Conservation (phyloP, 2,797 vertebrate species). For the Periophthalmus magnuspinnatus region DNA sequence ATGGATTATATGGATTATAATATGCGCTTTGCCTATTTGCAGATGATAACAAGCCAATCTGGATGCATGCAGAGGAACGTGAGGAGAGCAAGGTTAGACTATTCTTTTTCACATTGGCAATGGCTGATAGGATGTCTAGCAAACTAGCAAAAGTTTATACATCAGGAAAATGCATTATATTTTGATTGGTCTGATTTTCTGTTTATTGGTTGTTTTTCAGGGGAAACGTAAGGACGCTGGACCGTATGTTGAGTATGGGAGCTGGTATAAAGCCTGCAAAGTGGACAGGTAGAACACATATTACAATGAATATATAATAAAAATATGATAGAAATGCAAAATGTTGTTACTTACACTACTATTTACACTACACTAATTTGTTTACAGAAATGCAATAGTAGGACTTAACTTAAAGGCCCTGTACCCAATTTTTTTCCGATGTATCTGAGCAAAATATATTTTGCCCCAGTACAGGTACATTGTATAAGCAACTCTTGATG, state of each 20-base stretch:
- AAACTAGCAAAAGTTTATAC: too few species aligned
- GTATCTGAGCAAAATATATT: too few species aligned
- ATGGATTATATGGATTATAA: not conserved
- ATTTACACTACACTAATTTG: too few species aligned
- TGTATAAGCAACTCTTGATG: too few species aligned
- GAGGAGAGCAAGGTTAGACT: slow-evolving; percentile 87
- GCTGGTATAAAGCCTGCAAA: slow-evolving; percentile 92
- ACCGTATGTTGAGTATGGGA: slow-evolving; percentile 85
- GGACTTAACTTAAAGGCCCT: too few species aligned
- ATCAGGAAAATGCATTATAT: not conserved
- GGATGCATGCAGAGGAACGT: slow-evolving; percentile 91
- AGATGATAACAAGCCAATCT: slow-evolving; percentile 93
- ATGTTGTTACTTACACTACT: too few species aligned
- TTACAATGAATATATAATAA: not conserved
- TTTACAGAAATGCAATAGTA: too few species aligned
- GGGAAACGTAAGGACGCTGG: slow-evolving; percentile 79
- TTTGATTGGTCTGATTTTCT: not conserved
- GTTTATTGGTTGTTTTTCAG: slow-evolving; percentile 51
- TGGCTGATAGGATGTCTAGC: too few species aligned
- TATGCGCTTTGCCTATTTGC: slow-evolving; percentile 1
- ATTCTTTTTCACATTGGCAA: not conserved
- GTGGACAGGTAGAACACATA: slow-evolving; percentile 84
- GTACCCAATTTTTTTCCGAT: too few species aligned
- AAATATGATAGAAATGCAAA: not conserved
- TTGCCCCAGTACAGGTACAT: too few species aligned